Base-by-base conservation (phyloP, 2,888 invertebrate species). In the Caenorhabditis afra region DNA sequence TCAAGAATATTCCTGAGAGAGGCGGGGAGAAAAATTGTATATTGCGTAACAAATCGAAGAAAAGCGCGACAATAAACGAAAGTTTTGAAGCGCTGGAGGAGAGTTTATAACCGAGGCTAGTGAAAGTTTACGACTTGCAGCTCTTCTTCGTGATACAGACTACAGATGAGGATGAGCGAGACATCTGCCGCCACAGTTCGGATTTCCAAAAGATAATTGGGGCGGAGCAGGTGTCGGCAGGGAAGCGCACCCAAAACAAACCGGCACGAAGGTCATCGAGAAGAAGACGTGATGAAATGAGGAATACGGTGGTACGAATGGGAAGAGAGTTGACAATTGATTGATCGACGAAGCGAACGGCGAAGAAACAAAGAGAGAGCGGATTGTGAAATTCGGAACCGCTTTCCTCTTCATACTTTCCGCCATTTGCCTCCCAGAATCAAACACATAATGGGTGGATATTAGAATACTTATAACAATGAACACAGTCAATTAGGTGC, bases 131-230 rank as follows among this genome's bases (percentile, higher is more conserved):
- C 39, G 57, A 64, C 41, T 12, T n/a, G 59, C 59, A 29, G 52
- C 62, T 59, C 41, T 59, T 47, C 39, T 59, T 18, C 10, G 11
- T 18, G 20, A 16, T 23, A 12, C 22, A 37, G 55, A 44, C 52
- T 39, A 49, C 53, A 52, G 53, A 55, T 44, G n/a, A 14, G 12
- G 29, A 29, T 71, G 47, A 71, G 57, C 49, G 55, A 62, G 45
- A 45, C 71, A 71, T 71, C 52, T 71, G 70, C 55, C 29, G 18
- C 4, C 16, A 57, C 64, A 55, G 71, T 71, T 62, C 64, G 37
- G 49, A 71, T 71, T 71, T 64, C 71, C n/a, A 22, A 50, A 18
- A 16, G 62, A 71, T 71, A 71, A 71, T 71, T 71, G 71, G 49
- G 64, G 62, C 55, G 49, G 71, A 71, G 71, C 71, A 71, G 71